Base-by-base conservation (phyloP, 2,797 vertebrate genomes). In the Alauda arvensis region DNA sequence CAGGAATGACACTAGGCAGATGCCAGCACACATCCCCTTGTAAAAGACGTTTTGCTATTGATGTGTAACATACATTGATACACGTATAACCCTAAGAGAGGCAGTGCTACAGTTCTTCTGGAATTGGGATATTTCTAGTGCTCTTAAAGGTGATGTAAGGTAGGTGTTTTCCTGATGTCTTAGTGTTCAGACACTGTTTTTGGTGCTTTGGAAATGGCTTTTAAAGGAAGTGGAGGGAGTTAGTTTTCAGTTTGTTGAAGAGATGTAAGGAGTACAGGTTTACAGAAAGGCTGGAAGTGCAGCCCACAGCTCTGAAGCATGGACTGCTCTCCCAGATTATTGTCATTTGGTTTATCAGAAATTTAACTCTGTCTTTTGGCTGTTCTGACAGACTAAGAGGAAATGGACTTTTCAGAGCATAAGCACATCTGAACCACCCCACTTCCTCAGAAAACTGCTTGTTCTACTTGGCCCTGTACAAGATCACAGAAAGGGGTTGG, bases 351-450 rank as follows among this genome's bases (percentile, higher is more conserved):
- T 20, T 69, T 75, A 66, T 46, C 21, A 75, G 75, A 59, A 66
- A 20, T 3, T 0, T 74, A 57, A 65, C 19, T 28, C 17, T 52
- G 7, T 18, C 16, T 75, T 77, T 51, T 0, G 2, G 6, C 43
- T 74, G 5, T n/a, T 87, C 31, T 66, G 69, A 46, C 25, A 52
- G 67, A 34, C 16, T 62, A 6, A 7, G 21, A 21, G 37, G 37
- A 79, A 66, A 53, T 25, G 15, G 29, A 24, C 61, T 82, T 86
- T 80, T 46, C 37, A 57, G 51, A 87, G 43, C 55, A 34, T 1
- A 10, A 29, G 40, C 12, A 6, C 20, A 24, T 66, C 42, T 79
- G 68, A 89, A 26, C 24, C 57, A 34, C 8, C 62, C 7, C 26
- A 67, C n/a, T 39, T 91, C 61, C 37, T 84, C 57, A 81, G 68